Percentiles rank a stretch among this genome's conserved stretches.
Evolutionary conservation across 2,797 vertebrate species (phyloP).

Genomic region (Meda fulgida): DNA sequence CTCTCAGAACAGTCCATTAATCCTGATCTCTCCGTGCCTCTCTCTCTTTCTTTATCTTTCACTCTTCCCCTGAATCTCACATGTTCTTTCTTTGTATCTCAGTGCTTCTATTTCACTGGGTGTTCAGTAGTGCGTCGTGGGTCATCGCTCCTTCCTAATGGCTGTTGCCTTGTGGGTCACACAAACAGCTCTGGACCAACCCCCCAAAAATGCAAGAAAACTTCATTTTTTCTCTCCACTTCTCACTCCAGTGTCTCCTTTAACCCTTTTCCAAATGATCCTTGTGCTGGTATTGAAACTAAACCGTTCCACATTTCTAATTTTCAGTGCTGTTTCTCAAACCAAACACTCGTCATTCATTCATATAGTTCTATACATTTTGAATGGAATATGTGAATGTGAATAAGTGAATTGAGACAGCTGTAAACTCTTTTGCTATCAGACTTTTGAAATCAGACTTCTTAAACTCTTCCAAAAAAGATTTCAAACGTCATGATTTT

Average conservation of each 20-base stretch:
- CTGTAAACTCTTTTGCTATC: neutral
- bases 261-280: neutral
- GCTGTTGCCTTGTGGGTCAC: conserved; percentile 31
- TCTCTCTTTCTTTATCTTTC: neutral
- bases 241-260: neutral
- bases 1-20: conserved; percentile 43
- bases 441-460: neutral
- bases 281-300: neutral
- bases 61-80: neutral
- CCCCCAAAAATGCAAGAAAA: neutral
- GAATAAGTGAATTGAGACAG: neutral
- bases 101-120: neutral
- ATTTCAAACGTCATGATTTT: neutral
- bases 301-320: neutral
- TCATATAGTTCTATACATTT: neutral
- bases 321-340: neutral
- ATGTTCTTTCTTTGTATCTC: conserved; percentile 32
- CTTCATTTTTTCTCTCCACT: neutral
- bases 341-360: neutral
- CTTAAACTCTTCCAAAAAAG: neutral
- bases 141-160: conserved; percentile 14
- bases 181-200: conserved; percentile 29
- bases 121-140: conserved; percentile 12
- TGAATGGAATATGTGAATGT: too few relatives aligned
- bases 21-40: conserved; percentile 16